Percentiles rank a stretch among this genome's conserved stretches.
phyloP scores from a whole-genome alignment of 2,888 invertebrate species.

The Busseola fusca region DNA sequence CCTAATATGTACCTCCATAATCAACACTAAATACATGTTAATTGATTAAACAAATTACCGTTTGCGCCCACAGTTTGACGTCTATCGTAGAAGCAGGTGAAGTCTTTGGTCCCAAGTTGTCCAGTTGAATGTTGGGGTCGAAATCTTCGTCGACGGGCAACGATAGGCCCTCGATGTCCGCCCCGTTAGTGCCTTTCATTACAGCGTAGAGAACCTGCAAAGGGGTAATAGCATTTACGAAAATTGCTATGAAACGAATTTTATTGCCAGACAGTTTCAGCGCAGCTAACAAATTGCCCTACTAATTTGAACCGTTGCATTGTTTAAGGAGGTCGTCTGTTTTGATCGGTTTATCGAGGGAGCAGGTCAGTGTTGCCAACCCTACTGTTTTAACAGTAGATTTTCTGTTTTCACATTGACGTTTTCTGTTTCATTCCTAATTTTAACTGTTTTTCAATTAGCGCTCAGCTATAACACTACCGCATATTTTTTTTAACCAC shows the following conservation, averaged over 20 bases:
- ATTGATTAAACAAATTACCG: conserved; percentile 70
- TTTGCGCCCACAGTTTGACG: conserved; percentile 87
- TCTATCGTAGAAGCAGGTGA: conserved; percentile 82
- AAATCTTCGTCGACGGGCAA: conserved; percentile 91
- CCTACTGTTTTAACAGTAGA: no score
- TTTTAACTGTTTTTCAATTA: no score
- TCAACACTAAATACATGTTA: neutral
- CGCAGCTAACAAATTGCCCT: neutral
- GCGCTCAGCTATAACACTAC: no score
- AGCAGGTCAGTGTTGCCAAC: no score
- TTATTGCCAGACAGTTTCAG: neutral
- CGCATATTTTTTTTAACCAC: no score
- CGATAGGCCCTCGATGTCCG: conserved; percentile 87
- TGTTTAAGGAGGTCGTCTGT: neutral
- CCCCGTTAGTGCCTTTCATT: conserved; percentile 87
- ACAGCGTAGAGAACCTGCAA: conserved; percentile 89
- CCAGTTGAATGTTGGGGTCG: conserved; percentile 92
- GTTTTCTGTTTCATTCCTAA: no score
- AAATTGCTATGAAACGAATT: neutral
- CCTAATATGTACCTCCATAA: neutral
- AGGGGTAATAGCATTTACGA: neutral
- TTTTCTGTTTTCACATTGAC: no score
- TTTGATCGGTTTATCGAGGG: neutral
- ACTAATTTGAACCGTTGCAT: neutral
- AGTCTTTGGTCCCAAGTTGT: conserved; percentile 90